Evolutionary conservation across 2,888 invertebrate species (phyloP).

Genomic region (Chrysina gloriosa): DNA sequence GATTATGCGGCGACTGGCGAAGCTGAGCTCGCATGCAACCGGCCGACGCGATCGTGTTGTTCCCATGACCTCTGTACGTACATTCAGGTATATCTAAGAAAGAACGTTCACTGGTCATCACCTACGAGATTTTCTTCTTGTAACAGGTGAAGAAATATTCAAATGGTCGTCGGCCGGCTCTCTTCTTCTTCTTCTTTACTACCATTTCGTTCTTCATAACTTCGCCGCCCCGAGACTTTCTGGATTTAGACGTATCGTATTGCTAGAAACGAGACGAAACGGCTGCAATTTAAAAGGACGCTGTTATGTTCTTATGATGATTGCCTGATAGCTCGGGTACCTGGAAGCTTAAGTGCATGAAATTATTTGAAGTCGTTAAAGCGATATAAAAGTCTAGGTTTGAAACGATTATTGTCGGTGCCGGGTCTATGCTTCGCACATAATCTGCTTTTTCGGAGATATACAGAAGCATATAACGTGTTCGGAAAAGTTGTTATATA

Average conservation of each 20-base stretch:
- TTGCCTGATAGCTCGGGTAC: neutral
- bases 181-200: constrained; percentile 13
- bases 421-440: no score
- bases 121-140: constrained; percentile 32
- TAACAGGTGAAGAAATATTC: constrained; percentile 38
- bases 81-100: no score
- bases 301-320: neutral
- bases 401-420: no score
- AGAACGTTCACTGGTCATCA: constrained; percentile 39
- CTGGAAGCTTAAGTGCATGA: neutral
- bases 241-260: neutral
- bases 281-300: neutral
- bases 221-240: no score
- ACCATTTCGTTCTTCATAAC: neutral
- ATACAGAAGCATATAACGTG: no score
- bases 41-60: constrained; percentile 41
- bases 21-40: constrained; percentile 42
- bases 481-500: no score
- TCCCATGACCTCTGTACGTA: constrained; percentile 54
- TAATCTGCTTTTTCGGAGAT: no score
- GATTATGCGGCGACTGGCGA: constrained; percentile 50
- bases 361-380: neutral
- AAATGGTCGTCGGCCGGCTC: neutral
- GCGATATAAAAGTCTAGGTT: no score
- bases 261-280: neutral